These are phyloP conservation scores for Drosophila pruinosa DNA, from an alignment of 1,140 invertebrate species.

Conservation along the genomic window DNA sequence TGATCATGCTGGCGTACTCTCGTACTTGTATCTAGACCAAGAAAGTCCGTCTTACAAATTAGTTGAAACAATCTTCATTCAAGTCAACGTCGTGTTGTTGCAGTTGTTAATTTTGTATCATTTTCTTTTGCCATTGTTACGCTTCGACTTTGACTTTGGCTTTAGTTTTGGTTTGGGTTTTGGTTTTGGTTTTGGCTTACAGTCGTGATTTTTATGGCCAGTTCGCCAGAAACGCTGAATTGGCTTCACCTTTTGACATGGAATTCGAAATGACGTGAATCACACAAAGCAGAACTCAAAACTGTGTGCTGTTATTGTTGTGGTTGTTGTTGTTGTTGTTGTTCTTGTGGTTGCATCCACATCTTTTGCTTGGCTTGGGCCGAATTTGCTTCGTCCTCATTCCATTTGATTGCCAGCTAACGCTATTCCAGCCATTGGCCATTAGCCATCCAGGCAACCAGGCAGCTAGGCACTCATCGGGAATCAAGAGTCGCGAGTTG, in stretches of 20 bases:
- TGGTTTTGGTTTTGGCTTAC: not conserved
- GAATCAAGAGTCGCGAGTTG: not conserved
- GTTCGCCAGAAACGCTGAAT: conserved; percentile 75
- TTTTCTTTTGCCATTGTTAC: conserved; percentile 25
- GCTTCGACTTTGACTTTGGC: not conserved
- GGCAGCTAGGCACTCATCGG: not conserved
- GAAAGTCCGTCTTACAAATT: conserved; percentile 61
- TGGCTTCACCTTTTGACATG: conserved; percentile 81
- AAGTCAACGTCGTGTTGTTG: conserved; percentile 31
- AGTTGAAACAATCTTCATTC: conserved; percentile 60
- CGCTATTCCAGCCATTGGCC: conserved; percentile 17
- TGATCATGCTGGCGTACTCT: not conserved
- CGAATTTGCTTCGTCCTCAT: conserved; percentile 55
- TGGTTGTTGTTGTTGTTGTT: not conserved
- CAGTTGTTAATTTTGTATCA: conserved; percentile 31
- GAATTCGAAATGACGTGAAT: conserved; percentile 79
- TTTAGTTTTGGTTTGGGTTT: conserved; percentile 12
- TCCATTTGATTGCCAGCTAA: conserved; percentile 65
- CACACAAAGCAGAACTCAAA: conserved; percentile 60
- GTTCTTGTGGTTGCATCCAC: conserved; percentile 8
- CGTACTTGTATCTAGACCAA: conserved; percentile 16
- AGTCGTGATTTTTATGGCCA: conserved; percentile 75
- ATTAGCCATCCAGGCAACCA: conserved; percentile 13
- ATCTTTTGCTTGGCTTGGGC: conserved; percentile 18
- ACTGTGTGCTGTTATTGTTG: conserved; percentile 6